These are phyloP conservation scores for Cheilosia urbana DNA, from an alignment of 2,888 invertebrate species.

Conservation along the genomic window DNA sequence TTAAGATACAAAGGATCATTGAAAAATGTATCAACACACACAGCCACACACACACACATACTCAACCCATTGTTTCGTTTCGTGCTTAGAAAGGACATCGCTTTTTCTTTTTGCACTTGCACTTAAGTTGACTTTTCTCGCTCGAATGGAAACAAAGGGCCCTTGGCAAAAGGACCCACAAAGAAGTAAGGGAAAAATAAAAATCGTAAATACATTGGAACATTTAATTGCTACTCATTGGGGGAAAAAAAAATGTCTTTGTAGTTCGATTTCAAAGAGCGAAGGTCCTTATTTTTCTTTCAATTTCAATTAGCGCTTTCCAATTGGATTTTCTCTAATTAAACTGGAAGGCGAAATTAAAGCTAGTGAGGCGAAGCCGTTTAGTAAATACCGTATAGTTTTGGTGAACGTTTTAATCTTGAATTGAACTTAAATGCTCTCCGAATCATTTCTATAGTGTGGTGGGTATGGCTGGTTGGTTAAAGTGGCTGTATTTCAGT, in stretches of 20 bases:
- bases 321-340: conserved; percentile 50
- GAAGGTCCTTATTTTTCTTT: conserved; percentile 20
- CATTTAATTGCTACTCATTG: conserved; percentile 63
- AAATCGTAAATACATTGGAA: conserved; percentile 42
- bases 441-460: too few species aligned
- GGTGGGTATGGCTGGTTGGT: too few species aligned
- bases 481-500: too few species aligned
- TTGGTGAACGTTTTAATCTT: not conserved
- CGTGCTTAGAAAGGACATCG: conserved; percentile 21
- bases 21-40: conserved; percentile 23
- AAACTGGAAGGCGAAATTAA: conserved; percentile 36
- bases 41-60: not conserved
- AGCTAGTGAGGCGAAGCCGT: not conserved
- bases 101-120: conserved; percentile 1
- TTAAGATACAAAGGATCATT: conserved; percentile 40
- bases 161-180: conserved; percentile 15
- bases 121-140: conserved; percentile 15
- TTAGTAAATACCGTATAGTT: conserved; percentile 3
- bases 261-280: conserved; percentile 57
- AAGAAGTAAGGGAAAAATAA: not conserved
- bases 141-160: conserved; percentile 34
- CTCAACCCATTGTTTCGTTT: not conserved
- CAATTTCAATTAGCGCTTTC: conserved; percentile 51
- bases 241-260: conserved; percentile 46
- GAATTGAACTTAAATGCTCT: too few species aligned